Percentiles rank a stretch among this genome's conserved stretches.
phyloP scores from a whole-genome alignment of 2,888 invertebrate genomes.

The Iselma pallidipennis region DNA sequence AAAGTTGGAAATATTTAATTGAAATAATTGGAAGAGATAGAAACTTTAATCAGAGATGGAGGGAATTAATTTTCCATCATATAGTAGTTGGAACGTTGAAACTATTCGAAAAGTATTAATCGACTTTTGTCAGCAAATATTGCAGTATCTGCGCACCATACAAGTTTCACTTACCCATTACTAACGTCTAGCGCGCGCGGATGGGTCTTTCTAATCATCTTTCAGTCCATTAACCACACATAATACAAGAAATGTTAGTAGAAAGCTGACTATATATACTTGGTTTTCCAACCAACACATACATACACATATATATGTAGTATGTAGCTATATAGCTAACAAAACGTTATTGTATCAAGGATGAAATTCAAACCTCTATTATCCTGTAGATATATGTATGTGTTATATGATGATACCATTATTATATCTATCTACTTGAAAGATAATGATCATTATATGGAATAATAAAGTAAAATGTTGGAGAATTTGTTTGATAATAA shows the following conservation, averaged over 20 bases:
- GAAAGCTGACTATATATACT: not conserved
- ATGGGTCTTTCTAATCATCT: constrained; percentile 37
- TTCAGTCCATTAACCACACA: constrained; percentile 35
- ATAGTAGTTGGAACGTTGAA: not conserved
- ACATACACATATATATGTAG: too few relatives aligned
- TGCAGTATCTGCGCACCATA: not conserved
- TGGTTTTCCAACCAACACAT: too few relatives aligned
- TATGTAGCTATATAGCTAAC: too few relatives aligned
- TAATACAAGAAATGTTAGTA: constrained; percentile 33
- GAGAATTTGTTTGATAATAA: constrained; percentile 19
- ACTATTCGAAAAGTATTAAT: not conserved
- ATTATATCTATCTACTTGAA: too few relatives aligned
- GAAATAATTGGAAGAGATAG: not conserved
- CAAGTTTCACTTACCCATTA: not conserved
- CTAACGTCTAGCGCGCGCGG: constrained; percentile 5
- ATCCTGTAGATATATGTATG: not conserved
- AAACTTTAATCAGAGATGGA: not conserved
- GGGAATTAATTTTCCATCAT: too few relatives aligned
- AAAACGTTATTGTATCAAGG: too few relatives aligned
- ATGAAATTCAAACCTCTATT: too few relatives aligned
- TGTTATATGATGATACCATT: constrained; percentile 4
- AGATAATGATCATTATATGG: constrained; percentile 19
- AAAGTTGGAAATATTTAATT: too few relatives aligned
- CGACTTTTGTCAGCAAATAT: not conserved
- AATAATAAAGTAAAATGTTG: constrained; percentile 22